Base-by-base conservation (phyloP, 2,888 invertebrate genomes). In the Holacanthella duospinosa region DNA sequence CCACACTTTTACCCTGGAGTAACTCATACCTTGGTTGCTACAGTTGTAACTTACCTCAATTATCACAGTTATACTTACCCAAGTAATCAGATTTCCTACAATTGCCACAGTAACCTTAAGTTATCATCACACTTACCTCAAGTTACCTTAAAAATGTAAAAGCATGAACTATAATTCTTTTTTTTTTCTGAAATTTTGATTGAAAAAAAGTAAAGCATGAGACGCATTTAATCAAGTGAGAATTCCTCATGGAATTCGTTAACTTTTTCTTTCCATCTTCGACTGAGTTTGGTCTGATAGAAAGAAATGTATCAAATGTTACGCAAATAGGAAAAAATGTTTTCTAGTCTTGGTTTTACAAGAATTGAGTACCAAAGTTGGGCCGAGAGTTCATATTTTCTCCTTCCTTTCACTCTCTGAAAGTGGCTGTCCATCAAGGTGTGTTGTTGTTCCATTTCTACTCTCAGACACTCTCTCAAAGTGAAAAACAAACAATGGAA, bases 201-300 rank as follows among this genome's bases (percentile, higher is more conserved):
- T n/a, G n/a, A n/a, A n/a, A n/a, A n/a, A n/a, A n/a, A n/a, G n/a
- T n/a, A n/a, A n/a, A n/a, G n/a, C 24, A 43, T 19, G 26, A 59
- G 59, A 59, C 63, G 60, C 68, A 68, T 66, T 68, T 66, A 66
- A 66, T 68, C 68, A 68, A 68, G 64, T 63, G 61, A 60, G 61
- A 68, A 55, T 68, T 64, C 68, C 65, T 55, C 63, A 55, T 66
- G 66, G 64, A 66, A 64, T 63, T 54, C 59, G 19, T 2, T 25
- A 19, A n/a, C n/a, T 59, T n/a, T 29, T 43, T 29, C n/a, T n/a
- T n/a, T n/a, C 16, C 29, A 56, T 29, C 24, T 55, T n/a, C n/a
- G n/a, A n/a, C 56, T 6, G 19, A n/a, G 21, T 4, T 48, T n/a
- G n/a, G 19, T 48, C 48, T 21, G 48, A 48, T 48, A 48, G 19